Evolutionary conservation across 2,113 vertebrate species (phyloP).

Genomic region (Kobus ellipsiprymnus): DNA sequence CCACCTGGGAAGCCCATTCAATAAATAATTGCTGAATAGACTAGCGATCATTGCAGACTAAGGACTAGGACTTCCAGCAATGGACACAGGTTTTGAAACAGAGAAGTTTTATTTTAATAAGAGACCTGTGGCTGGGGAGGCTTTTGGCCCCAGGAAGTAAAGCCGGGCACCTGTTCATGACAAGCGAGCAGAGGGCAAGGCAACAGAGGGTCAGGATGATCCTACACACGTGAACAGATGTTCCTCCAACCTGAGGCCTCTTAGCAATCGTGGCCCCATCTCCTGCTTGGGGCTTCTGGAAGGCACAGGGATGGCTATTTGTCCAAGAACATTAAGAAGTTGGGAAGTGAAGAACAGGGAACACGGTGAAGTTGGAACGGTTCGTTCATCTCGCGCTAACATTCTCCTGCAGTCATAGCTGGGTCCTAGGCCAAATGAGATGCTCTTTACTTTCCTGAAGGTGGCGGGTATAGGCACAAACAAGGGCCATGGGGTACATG

Average conservation of each 20-base stretch:
- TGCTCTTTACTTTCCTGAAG: neutral
- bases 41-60: neutral
- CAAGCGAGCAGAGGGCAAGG: neutral
- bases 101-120: neutral
- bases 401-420: neutral
- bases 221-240: neutral
- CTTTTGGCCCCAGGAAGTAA: neutral
- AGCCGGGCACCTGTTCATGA: neutral
- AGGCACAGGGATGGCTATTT: neutral
- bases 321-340: neutral
- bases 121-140: neutral
- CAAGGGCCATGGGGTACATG: too few species aligned
- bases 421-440: neutral
- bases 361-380: neutral
- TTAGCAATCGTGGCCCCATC: neutral
- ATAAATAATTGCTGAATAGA: neutral
- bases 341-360: neutral
- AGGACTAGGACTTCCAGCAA: neutral
- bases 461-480: accelerated
- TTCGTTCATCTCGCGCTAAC: accelerated
- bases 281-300: neutral
- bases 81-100: neutral
- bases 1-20: neutral
- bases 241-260: neutral
- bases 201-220: neutral